Percentiles rank a stretch among this genome's conserved stretches.
Conservation (phyloP, 2,797 vertebrate genomes). For the Takifugu ocellatus region DNA sequence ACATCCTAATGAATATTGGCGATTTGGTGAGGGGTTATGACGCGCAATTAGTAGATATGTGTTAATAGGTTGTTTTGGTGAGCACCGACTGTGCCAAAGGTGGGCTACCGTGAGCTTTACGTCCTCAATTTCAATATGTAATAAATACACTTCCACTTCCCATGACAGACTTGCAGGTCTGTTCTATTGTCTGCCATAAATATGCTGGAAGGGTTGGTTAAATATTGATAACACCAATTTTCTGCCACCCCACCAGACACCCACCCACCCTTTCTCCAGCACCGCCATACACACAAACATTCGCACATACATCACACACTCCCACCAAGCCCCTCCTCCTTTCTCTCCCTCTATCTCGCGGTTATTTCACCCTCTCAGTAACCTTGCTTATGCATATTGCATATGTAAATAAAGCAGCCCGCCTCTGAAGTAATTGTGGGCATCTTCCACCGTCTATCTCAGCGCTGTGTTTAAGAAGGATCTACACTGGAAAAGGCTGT, state of each 20-base stretch:
- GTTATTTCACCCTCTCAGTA: slow-evolving; percentile 80
- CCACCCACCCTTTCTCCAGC: slow-evolving; percentile 38
- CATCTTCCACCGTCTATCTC: slow-evolving; percentile 87
- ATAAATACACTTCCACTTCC: slow-evolving; percentile 71
- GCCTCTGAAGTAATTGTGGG: slow-evolving; percentile 91
- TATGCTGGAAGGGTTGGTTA: slow-evolving; percentile 82
- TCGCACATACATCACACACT: slow-evolving; percentile 27
- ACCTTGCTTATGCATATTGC: slow-evolving; percentile 84
- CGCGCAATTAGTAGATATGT: slow-evolving; percentile 31
- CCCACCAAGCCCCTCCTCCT: slow-evolving; percentile 54
- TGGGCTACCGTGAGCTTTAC: slow-evolving; percentile 63
- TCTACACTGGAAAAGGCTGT: slow-evolving; percentile 69
- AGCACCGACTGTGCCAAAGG: slow-evolving; percentile 9
- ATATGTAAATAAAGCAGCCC: slow-evolving; percentile 87
- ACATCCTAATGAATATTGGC: slow-evolving; percentile 54
- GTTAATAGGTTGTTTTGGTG: slow-evolving; percentile 39
- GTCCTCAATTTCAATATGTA: slow-evolving; percentile 56
- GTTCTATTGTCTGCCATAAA: slow-evolving; percentile 76
- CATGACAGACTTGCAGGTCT: slow-evolving; percentile 74
- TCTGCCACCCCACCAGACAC: slow-evolving; percentile 47
- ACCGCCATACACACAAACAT: slow-evolving; percentile 30
- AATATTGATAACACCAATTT: slow-evolving; percentile 93
- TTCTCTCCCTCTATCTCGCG: slow-evolving; percentile 61
- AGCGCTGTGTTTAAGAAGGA: slow-evolving; percentile 45
- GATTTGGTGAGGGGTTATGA: slow-evolving; percentile 14